Conservation (phyloP, 1,140 invertebrate genomes). For the Formica selysi region DNA sequence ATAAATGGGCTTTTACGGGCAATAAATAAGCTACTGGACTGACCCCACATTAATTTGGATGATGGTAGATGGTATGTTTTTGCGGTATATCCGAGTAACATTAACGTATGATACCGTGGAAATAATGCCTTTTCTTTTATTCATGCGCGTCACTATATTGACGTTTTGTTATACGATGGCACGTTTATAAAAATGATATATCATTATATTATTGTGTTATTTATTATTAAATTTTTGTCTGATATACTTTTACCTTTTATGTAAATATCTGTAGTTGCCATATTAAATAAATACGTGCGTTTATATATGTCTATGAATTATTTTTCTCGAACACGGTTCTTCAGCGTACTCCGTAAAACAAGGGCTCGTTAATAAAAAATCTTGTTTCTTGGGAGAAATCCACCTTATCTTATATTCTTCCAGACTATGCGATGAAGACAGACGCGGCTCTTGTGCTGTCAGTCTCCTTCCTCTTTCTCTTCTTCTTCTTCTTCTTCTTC, state of each 20-base stretch:
- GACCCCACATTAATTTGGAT: constrained; percentile 25
- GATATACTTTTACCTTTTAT: too few species aligned
- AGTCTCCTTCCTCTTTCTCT: neutral
- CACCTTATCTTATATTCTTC: constrained; percentile 29
- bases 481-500: constrained; percentile 1
- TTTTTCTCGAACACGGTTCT: neutral
- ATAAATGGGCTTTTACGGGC: constrained; percentile 26
- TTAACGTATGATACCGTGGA: constrained; percentile 10
- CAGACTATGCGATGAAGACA: constrained; percentile 31
- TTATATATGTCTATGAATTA: neutral
- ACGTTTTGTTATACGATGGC: neutral
- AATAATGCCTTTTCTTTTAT: constrained; percentile 42
- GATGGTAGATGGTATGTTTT: constrained; percentile 16
- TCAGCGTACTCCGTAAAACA: neutral
- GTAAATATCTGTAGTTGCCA: neutral
- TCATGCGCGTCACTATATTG: neutral
- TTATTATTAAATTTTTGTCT: too few species aligned
- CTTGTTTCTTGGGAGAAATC: neutral
- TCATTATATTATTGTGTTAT: neutral
- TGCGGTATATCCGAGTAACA: neutral
- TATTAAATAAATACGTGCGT: neutral
- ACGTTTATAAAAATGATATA: constrained; percentile 16
- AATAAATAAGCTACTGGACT: constrained; percentile 38
- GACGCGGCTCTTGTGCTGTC: constrained; percentile 30
- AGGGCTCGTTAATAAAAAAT: neutral